These are phyloP conservation scores for Phaethon lepturus DNA, from an alignment of 2,113 vertebrate species.

Conservation along the genomic window DNA sequence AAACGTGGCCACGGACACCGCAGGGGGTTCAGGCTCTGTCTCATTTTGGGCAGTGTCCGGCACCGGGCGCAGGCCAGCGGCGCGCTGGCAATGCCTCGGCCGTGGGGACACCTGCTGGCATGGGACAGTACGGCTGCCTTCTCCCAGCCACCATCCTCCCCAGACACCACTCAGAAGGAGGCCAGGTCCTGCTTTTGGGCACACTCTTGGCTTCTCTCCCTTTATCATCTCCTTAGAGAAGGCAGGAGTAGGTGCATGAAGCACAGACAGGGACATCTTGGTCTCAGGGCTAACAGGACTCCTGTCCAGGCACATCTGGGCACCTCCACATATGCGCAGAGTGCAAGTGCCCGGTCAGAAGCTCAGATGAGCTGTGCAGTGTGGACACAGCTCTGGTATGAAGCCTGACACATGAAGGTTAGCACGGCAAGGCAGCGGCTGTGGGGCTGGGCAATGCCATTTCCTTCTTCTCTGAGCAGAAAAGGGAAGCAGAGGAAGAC, in stretches of 20 bases:
- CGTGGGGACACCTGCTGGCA: slow-evolving; percentile 70
- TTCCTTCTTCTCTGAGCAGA: background rate
- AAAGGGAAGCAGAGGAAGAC: slow-evolving; percentile 31
- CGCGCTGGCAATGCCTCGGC: background rate
- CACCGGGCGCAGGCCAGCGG: background rate
- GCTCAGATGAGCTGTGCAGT: background rate
- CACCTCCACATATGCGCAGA: background rate
- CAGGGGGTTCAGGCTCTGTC: background rate
- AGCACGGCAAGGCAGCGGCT: background rate
- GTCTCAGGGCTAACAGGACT: background rate
- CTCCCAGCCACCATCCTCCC: background rate
- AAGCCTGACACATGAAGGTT: background rate
- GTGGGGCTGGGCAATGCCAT: background rate
- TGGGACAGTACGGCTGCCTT: background rate
- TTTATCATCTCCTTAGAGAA: background rate
- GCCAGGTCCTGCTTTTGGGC: background rate
- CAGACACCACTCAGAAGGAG: background rate
- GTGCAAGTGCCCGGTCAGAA: background rate
- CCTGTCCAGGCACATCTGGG: background rate
- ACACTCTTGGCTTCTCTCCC: background rate
- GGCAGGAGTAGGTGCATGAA: background rate
- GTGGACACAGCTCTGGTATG: rapidly evolving
- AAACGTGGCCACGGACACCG: background rate
- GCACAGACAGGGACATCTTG: background rate
- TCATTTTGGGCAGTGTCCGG: background rate